Evolutionary conservation across 2,797 vertebrate species (phyloP).

Genomic region (Siniperca scherzeri): DNA sequence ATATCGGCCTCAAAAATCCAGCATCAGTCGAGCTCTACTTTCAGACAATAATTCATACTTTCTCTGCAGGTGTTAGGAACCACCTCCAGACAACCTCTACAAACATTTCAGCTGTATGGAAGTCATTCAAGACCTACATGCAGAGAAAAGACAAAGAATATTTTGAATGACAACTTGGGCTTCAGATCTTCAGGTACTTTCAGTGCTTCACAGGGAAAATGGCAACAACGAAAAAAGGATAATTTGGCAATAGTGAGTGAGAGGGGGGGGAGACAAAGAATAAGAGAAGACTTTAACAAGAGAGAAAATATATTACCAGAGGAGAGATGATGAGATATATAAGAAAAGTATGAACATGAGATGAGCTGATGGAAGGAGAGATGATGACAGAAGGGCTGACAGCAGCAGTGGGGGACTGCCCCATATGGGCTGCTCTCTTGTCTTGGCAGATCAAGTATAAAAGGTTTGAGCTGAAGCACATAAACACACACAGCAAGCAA

Average conservation of each 20-base stretch:
- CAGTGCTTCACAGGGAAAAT: neutral
- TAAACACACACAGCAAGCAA: constrained; percentile 15
- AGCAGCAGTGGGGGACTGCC: neutral
- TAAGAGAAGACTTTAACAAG: neutral
- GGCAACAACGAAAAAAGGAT: neutral
- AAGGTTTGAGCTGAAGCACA: constrained; percentile 22
- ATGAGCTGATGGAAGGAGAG: constrained; percentile 11
- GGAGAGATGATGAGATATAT: neutral
- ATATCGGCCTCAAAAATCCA: too few species aligned
- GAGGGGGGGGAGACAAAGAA: neutral
- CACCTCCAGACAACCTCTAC: neutral
- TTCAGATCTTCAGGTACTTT: constrained; percentile 3
- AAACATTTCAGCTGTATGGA: constrained; percentile 8
- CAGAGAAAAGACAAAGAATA: neutral
- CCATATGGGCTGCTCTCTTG: constrained; percentile 19
- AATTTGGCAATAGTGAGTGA: neutral
- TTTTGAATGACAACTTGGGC: neutral
- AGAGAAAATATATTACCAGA: neutral
- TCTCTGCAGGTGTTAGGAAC: neutral
- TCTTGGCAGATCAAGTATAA: constrained; percentile 13
- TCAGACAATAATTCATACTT: neutral
- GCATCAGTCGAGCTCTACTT: neutral
- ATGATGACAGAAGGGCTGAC: constrained; percentile 1
- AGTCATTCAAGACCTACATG: constrained; percentile 10
- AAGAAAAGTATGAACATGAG: neutral